Evolutionary conservation across 2,888 invertebrate species (phyloP).

Genomic region (Aphodius granarius): DNA sequence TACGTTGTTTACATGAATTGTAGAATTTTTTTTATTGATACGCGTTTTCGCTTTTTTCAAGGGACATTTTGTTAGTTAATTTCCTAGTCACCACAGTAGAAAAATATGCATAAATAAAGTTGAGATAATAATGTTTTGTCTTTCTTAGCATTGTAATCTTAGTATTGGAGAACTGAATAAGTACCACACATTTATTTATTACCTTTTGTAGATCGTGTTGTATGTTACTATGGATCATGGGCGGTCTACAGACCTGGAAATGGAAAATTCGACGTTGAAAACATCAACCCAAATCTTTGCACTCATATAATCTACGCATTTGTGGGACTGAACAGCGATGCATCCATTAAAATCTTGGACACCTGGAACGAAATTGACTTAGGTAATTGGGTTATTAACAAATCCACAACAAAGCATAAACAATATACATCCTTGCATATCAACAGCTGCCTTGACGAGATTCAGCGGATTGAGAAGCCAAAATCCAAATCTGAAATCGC

Average conservation of each 20-base stretch:
- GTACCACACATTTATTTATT: no score
- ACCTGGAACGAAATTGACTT: constrained; percentile 60
- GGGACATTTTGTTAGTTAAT: no score
- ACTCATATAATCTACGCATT: constrained; percentile 78
- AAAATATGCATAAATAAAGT: no score
- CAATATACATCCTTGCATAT: not conserved
- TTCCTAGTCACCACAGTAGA: no score
- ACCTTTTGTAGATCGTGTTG: constrained; percentile 60
- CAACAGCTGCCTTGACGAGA: constrained; percentile 55
- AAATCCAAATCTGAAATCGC: constrained; percentile 58
- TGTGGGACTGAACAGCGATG: constrained; percentile 62
- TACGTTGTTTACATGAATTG: no score
- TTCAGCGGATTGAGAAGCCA: constrained; percentile 59
- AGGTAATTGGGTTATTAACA: constrained; percentile 45
- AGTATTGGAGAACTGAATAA: not conserved
- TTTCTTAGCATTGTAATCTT: not conserved
- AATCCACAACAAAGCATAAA: not conserved
- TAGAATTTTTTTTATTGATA: no score
- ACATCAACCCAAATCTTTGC: constrained; percentile 70
- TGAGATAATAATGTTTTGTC: no score
- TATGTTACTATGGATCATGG: constrained; percentile 81
- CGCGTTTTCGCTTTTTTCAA: no score
- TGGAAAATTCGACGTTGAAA: constrained; percentile 67
- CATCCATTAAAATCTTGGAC: constrained; percentile 61
- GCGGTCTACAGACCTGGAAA: constrained; percentile 65